Evolutionary conservation across 30 jellyfish, hydroid and myxozoan genomes (phyloP), one percentile per base, ranked within the genome.

Genomic region (Calvadosia cruxmelitensis): DNA sequence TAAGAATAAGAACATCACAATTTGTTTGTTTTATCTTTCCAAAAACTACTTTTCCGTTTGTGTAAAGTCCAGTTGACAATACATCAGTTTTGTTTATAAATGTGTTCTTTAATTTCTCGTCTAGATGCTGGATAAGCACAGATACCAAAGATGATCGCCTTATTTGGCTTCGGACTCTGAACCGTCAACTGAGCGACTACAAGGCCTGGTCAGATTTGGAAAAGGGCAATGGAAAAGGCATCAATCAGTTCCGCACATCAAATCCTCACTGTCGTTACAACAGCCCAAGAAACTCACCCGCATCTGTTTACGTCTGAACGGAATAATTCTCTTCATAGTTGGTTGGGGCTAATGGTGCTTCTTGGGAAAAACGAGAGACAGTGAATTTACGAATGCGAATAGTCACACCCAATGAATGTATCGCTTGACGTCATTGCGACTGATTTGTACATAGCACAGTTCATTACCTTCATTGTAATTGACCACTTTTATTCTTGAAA

Each of bases 101-200:
- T n/a, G n/a, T n/a, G n/a, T n/a, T n/a, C n/a, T n/a, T n/a, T n/a
- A n/a, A 5, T 61, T 35, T 68, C 20, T 20, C 64, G 63, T 70
- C 3, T 74, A 81, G 98, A 78, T 68, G 75, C 70, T 89, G 98
- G 98, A 69, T 80, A 20, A 78, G 92, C 29, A 92, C 98, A 13
- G 98, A 89, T 67, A 89, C 80, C 73, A 89, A 89, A 67, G 98
- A 89, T 36, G 98, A 89, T 78, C 57, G 98, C 25, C 27, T 72
- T 3, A 85, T 84, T n/a, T 89, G 98, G 98, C 76, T 89, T 64
- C 85, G 72, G 33, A 72, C 94, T 12, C 51, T 89, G n/a, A 89
- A 89, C 62, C 83, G 86, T 52, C 98, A 81, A 48, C 72, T 89
- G 72, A 81, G 93, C 66, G 98, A 89, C 86, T 74, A 92, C 75